Evolutionary conservation across 2,797 vertebrate species (phyloP), one percentile per base, ranked within the genome.

Genomic region (Urophycis tenuis): DNA sequence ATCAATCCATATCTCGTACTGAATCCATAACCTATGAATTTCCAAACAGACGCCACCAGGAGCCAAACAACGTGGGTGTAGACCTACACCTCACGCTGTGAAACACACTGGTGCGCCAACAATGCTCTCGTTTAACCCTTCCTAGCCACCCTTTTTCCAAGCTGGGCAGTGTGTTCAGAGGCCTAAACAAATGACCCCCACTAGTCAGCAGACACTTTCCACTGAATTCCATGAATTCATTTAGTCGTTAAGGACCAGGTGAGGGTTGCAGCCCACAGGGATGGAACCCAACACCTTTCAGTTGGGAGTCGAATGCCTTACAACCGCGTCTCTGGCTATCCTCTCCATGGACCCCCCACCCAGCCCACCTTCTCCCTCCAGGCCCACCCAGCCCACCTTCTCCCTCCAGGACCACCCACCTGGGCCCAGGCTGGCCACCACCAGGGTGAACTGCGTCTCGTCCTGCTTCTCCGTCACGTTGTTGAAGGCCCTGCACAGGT

Each of bases 401-500:
- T 25, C 3, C 45, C 45, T 15, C 45, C 45, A 15, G 22, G 45
- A 80, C 82, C 35, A 81, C 90, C 78, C 87, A 93, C 93, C 94
- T 94, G 93, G 93, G 93, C 94, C 95, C 73, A 93, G 82, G 72
- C 93, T 94, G 78, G 95, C 95, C 89, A 98, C 89, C 6, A 99
- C 88, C 35, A 99, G 90, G 0, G 96, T 97, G 83, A 99, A 96
- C 74, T 88, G 94, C 77, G 94, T 91, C 92, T 99, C 95, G 25
- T 95, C 95, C 79, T 90, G 91, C 85, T 93, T 96, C 80, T 95
- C 93, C 0, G 97, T 99, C 79, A 93, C 73, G 0, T 97, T 98
- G 91, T 99, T 99, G 91, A 97, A 96, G 74, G 96, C 97, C 0
- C 93, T 86, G 83, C 97, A 98, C 80, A 95, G 77, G 77, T 96